Conservation (phyloP, 2,113 vertebrate species). For the Tricholaema leucomelas region DNA sequence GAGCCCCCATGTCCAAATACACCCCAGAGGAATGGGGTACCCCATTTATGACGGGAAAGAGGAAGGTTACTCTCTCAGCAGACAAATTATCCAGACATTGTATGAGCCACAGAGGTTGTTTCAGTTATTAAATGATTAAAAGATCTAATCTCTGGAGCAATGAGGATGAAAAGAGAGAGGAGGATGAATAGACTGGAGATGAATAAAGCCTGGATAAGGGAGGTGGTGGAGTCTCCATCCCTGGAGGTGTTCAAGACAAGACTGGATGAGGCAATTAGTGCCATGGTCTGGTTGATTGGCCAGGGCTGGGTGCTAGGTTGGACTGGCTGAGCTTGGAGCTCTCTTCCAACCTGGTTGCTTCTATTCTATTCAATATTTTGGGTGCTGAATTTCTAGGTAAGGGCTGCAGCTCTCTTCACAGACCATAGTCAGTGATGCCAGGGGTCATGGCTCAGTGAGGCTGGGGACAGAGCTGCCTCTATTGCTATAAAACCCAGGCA, state of each 20-base stretch:
- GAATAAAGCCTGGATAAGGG: too few relatives aligned
- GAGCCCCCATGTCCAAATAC: background rate
- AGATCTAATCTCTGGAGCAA: background rate
- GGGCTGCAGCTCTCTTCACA: background rate
- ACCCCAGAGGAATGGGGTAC: background rate
- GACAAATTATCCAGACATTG: conserved; percentile 52
- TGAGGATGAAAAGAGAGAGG: too few relatives aligned
- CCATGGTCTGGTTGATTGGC: too few relatives aligned
- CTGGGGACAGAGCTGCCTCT: background rate
- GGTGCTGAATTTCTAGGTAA: accelerated
- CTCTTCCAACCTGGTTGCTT: too few relatives aligned
- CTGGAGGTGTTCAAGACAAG: too few relatives aligned
- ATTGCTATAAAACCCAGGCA: background rate
- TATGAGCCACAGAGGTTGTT: conserved; percentile 41
- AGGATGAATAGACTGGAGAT: too few relatives aligned
- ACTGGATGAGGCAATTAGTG: too few relatives aligned
- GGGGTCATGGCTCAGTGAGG: background rate
- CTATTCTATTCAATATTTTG: too few relatives aligned
- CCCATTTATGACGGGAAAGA: background rate
- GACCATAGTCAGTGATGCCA: accelerated
- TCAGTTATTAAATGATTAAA: conserved; percentile 51
- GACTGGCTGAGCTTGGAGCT: too few relatives aligned
- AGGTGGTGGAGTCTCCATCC: too few relatives aligned
- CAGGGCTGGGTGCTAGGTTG: too few relatives aligned
- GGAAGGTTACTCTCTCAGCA: background rate